Conservation (phyloP, 2,888 invertebrate genomes). For the Graphium colonna region DNA sequence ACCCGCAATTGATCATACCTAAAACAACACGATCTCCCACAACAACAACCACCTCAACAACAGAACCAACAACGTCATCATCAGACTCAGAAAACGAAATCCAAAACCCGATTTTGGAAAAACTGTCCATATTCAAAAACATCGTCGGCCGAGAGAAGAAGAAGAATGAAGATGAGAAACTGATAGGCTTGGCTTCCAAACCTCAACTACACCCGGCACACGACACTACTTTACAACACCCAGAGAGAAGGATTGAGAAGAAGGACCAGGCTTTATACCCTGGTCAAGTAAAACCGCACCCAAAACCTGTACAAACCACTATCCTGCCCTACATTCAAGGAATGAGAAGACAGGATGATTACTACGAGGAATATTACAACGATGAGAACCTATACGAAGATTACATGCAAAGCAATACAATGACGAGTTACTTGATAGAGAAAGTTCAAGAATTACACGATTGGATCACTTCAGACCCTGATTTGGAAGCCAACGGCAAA, state of each 20-base stretch:
- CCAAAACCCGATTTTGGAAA: constrained; percentile 51
- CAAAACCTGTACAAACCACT: neutral
- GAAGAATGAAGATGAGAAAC: constrained; percentile 35
- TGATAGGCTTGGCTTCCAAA: constrained; percentile 44
- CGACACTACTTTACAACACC: constrained; percentile 49
- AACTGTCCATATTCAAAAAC: constrained; percentile 62
- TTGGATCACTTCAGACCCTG: constrained; percentile 68
- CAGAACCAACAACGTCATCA: constrained; percentile 26
- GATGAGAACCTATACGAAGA: constrained; percentile 71
- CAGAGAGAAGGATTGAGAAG: constrained; percentile 61
- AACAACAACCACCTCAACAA: constrained; percentile 23
- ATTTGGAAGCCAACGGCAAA: constrained; percentile 44
- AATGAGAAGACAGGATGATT: constrained; percentile 44
- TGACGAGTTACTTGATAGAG: constrained; percentile 72
- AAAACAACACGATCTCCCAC: constrained; percentile 11
- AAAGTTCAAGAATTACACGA: constrained; percentile 75
- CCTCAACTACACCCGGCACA: constrained; percentile 64
- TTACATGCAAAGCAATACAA: constrained; percentile 68
- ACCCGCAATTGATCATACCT: constrained; percentile 24
- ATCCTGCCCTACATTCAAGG: constrained; percentile 32
- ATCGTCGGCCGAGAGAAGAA: constrained; percentile 45
- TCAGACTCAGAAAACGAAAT: constrained; percentile 47
- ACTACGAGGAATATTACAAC: constrained; percentile 65
- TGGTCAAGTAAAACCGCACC: constrained; percentile 12
- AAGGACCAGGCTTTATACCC: constrained; percentile 57